phyloP scores from a whole-genome alignment of 2,888 invertebrate species.

The Arctia plantaginis region DNA sequence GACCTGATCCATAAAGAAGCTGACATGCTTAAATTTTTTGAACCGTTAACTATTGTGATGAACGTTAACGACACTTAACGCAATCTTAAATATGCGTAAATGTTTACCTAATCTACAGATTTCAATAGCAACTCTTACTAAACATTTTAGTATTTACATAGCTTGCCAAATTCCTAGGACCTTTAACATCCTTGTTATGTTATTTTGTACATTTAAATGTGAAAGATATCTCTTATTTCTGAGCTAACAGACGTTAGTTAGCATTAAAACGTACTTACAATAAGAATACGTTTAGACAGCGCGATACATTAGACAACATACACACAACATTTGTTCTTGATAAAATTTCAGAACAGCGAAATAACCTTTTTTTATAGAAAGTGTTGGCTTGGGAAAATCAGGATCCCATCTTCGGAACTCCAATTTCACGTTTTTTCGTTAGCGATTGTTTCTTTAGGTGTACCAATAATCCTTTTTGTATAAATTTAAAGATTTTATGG shows the following conservation, averaged over 20 bases:
- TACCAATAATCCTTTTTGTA: too few species aligned
- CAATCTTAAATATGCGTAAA: background rate
- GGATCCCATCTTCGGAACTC: too few species aligned
- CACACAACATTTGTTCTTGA: background rate
- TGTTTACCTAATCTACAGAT: background rate
- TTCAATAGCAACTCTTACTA: conserved; percentile 4
- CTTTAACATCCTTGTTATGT: background rate
- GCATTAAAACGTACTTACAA: background rate
- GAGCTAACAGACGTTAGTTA: background rate
- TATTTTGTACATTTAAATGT: background rate
- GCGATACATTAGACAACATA: background rate
- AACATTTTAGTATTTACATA: background rate
- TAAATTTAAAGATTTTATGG: too few species aligned
- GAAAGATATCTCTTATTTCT: background rate
- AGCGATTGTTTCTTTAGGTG: background rate
- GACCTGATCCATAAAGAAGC: background rate
- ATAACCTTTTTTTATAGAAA: too few species aligned
- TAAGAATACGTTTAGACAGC: background rate
- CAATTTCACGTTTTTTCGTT: too few species aligned
- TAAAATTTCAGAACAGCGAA: conserved; percentile 12
- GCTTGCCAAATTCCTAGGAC: background rate
- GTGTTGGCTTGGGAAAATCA: too few species aligned
- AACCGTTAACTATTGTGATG: background rate
- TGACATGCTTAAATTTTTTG: background rate
- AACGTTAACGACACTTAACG: background rate